Evolutionary conservation across 2,797 vertebrate species (phyloP).

Genomic region (Pantherophis vulpinus): DNA sequence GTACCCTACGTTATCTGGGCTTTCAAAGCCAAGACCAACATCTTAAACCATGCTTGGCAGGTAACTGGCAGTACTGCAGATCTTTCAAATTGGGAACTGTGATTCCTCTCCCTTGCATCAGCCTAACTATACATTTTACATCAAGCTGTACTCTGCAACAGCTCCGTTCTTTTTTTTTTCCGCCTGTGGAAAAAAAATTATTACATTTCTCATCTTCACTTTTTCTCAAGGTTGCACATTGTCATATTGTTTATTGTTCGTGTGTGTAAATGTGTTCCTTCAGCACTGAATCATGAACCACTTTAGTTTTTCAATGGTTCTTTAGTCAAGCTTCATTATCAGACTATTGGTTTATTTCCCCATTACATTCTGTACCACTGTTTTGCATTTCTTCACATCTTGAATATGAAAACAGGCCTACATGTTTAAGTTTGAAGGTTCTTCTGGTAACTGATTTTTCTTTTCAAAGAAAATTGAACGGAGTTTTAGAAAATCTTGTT

Average conservation of each 20-base stretch:
- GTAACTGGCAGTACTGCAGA: neutral
- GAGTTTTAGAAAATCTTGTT: neutral
- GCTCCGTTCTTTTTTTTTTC: neutral
- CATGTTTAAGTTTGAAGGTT: neutral
- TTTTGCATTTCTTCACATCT: neutral
- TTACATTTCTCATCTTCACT: neutral
- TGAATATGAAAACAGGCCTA: neutral
- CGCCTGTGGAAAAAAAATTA: neutral
- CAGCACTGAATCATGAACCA: neutral
- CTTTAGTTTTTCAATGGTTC: neutral
- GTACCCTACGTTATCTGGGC: neutral
- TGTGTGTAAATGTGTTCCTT: neutral
- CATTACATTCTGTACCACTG: neutral
- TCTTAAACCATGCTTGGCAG: neutral
- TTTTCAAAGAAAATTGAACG: neutral
- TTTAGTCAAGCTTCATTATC: neutral
- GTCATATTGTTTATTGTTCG: neutral
- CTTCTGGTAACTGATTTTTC: neutral
- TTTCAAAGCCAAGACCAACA: neutral
- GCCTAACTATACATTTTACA: neutral
- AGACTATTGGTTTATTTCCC: neutral
- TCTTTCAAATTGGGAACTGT: neutral
- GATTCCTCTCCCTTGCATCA: neutral
- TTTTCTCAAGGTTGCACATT: neutral
- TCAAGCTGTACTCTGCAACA: neutral